Percentiles rank a stretch among this genome's conserved stretches.
phyloP scores from a whole-genome alignment of 2,797 vertebrate genomes.

The Lagorchestes hirsutus region DNA sequence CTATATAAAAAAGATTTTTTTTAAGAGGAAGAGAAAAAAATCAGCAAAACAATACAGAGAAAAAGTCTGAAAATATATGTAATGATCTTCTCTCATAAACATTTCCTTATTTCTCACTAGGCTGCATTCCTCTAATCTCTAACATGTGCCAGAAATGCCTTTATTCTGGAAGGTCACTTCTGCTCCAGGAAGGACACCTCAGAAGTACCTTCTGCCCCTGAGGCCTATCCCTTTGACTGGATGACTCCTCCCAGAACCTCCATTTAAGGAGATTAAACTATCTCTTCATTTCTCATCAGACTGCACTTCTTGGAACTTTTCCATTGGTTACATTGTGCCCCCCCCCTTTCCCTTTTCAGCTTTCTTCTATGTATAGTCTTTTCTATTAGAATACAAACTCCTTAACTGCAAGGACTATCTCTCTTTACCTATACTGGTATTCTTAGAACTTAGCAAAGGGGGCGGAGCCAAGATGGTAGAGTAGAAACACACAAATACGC shows the following conservation, averaged over 20 bases:
- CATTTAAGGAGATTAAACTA: not conserved
- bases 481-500: too few species aligned
- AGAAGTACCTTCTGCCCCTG: not conserved
- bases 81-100: not conserved
- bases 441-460: not conserved
- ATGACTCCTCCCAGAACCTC: not conserved
- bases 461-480: too few species aligned
- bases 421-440: not conserved
- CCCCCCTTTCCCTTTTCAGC: not conserved
- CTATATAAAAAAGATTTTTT: not conserved
- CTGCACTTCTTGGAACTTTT: not conserved
- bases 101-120: not conserved
- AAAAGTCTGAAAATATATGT: not conserved
- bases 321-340: not conserved
- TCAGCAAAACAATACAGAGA: not conserved
- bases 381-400: not conserved
- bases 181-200: not conserved
- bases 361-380: not conserved
- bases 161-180: not conserved
- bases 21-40: not conserved
- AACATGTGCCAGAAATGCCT: not conserved
- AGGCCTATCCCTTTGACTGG: not conserved
- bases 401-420: not conserved
- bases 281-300: not conserved
- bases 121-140: not conserved